phyloP scores from a whole-genome alignment of 2,888 invertebrate genomes.

The Drosophila testacea region DNA sequence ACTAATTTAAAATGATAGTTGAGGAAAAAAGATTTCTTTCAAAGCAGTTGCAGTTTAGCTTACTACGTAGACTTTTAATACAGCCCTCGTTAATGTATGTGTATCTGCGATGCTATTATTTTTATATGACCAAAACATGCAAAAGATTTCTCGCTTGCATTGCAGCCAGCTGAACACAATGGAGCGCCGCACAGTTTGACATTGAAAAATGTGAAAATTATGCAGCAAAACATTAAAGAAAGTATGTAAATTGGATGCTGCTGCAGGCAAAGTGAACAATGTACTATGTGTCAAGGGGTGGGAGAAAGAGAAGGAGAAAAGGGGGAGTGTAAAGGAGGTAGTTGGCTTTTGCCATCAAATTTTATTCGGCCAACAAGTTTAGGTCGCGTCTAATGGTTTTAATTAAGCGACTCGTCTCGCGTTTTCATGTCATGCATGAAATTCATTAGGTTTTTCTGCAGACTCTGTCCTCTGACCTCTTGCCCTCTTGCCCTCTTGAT shows the following conservation, averaged over 20 bases:
- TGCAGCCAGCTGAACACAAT: conserved; percentile 55
- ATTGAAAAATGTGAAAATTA: conserved; percentile 85
- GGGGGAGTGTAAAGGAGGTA: neutral
- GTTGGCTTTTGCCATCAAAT: conserved; percentile 45
- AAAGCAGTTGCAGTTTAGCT: too few relatives aligned
- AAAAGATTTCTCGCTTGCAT: conserved; percentile 73
- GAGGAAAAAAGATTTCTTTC: too few relatives aligned
- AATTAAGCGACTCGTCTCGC: conserved; percentile 76
- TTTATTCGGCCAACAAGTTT: conserved; percentile 60
- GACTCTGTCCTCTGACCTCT: conserved; percentile 1
- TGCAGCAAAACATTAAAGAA: conserved; percentile 81
- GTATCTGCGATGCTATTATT: conserved; percentile 66
- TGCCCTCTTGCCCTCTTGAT: neutral
- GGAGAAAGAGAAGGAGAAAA: neutral
- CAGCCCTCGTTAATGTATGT: neutral
- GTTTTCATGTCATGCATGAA: conserved; percentile 75
- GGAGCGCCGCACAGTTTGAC: conserved; percentile 75
- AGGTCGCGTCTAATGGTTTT: conserved; percentile 74
- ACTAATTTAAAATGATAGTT: too few relatives aligned
- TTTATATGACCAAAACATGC: conserved; percentile 82
- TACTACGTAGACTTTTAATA: too few relatives aligned
- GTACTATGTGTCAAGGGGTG: neutral
- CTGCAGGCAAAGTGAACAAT: conserved; percentile 21
- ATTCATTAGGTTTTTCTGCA: conserved; percentile 69
- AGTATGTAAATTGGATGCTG: conserved; percentile 76